These are phyloP conservation scores for Trematocara nigrifrons DNA, from an alignment of 2,113 vertebrate genomes.

Conservation along the genomic window DNA sequence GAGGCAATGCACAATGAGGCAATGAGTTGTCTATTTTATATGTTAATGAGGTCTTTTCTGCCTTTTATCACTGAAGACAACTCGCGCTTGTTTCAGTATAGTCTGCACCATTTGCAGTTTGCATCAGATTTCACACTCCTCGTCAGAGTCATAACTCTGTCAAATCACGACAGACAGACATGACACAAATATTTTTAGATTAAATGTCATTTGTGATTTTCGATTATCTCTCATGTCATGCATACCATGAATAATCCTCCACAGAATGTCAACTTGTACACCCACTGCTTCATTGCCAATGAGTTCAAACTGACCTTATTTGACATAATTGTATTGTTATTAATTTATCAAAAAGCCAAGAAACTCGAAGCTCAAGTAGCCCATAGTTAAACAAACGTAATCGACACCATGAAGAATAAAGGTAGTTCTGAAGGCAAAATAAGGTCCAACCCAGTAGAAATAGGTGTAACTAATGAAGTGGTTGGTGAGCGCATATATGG, in stretches of 20 bases:
- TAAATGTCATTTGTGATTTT: not conserved
- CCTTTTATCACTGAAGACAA: not conserved
- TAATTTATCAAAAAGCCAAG: not conserved
- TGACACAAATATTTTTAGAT: not conserved
- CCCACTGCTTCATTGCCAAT: not conserved
- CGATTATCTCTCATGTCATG: not conserved
- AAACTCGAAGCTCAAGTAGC: not conserved
- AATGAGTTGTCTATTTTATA: not conserved
- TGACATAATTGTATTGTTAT: not conserved
- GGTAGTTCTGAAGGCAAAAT: not conserved
- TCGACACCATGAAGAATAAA: not conserved
- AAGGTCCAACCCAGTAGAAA: not conserved
- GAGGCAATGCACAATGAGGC: not conserved
- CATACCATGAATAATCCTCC: not conserved
- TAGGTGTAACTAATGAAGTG: not conserved
- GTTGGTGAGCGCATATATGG: not conserved
- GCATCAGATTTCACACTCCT: not conserved
- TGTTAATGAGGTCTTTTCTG: slow-evolving; percentile 8
- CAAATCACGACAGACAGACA: not conserved
- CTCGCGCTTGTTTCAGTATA: not conserved
- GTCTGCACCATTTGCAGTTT: not conserved
- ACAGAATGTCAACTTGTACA: not conserved
- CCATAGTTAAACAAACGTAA: not conserved
- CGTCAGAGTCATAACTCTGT: not conserved
- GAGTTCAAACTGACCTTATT: not conserved